Evolutionary conservation across 1,140 invertebrate species (phyloP), one percentile per base, ranked within the genome.

Genomic region (Macrocentrus cingulum): DNA sequence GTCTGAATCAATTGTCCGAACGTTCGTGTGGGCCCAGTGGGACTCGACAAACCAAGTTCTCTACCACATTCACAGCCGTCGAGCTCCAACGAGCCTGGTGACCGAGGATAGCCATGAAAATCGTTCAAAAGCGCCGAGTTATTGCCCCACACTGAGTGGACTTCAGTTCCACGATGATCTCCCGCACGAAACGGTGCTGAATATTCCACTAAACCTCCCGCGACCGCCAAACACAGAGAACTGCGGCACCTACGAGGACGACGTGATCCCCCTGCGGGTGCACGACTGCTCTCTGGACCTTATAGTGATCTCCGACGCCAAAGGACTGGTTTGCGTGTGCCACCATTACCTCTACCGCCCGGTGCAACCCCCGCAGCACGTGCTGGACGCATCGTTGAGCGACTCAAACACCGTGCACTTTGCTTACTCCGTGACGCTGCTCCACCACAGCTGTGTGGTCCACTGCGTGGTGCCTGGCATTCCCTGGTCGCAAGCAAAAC

Each of bases 281-380:
- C 89, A 91, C 69, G 89, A 92, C 72, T 90, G 88, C 70, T 88
- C 88, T 6, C 75, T 92, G 19, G 90, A 92, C 80, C 79, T 92
- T 6, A 85, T 89, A 63, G 89, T 92, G 41, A 80, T 91, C 39
- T 88, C 88, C 19, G 84, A 88, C 68, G 82, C 85, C 29, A 84
- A 84, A 57, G 90, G 90, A 52, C 81, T 90, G 67, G 84, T 92
- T 15, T 91, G 89, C 63, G 87, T 93, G 41, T 92, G 90, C 65
- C 90, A 92, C 77, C 89, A 93, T 77, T 93, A 92, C 66, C 76
- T 92, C 0, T 93, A 92, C 69, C 88, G 91, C 73, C 86, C 87
- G 51, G 79, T 83, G 46, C 82, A 87, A 71, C 83, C 83, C 20
- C 75, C 81, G 7, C 83, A 85, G 53, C 83, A 83, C 32, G 79